Evolutionary conservation across 2,113 vertebrate genomes (phyloP), one percentile per base, ranked within the genome.

Genomic region (Crypturellus undulatus): DNA sequence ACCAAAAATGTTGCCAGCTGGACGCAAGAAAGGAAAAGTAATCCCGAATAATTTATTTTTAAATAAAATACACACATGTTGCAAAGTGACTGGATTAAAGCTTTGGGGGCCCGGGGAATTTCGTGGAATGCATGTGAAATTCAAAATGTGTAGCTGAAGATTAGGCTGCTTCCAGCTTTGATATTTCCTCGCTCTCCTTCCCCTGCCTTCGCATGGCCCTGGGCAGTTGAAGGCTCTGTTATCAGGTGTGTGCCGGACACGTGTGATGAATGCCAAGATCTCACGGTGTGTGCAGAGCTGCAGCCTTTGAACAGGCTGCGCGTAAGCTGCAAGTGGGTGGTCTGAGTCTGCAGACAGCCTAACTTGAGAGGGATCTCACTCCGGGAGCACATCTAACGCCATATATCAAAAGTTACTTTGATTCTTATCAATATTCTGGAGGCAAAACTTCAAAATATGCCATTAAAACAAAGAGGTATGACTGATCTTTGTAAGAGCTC

Each of bases 381-480:
- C 87, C 91, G 96, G 92, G 87, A 97, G 94, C 83, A n/a, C 83
- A 92, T 94, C 95, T 96, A 92, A 89, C 3, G 0, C 92, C 89
- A 91, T 95, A 96, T 97, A 92, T 97, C 95, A 96, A 97, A 96
- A 96, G 94, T 93, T 94, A 60, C 94, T 96, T 95, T 96, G 96
- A 96, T 96, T 96, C 90, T 95, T 94, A 92, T 95, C 84, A 79
- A 93, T 95, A 90, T 96, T 97, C 95, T 96, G 89, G 79, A 90
- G 93, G 90, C 90, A 88, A 93, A 90, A 89, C 89, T 91, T 94
- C 89, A 89, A 95, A 96, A 96, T 96, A 86, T 70, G 89, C 91
- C 92, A 94, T 91, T 96, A 93, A 94, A 89, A 94, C 90, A 96
- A 93, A 92, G 79, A 93, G 51, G 69, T 87, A 88, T 93, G 92